Percentiles rank a stretch among this genome's conserved stretches.
These are phyloP conservation scores for Lasioglossum figueresi DNA, from an alignment of 2,888 invertebrate genomes.

Conservation along the genomic window DNA sequence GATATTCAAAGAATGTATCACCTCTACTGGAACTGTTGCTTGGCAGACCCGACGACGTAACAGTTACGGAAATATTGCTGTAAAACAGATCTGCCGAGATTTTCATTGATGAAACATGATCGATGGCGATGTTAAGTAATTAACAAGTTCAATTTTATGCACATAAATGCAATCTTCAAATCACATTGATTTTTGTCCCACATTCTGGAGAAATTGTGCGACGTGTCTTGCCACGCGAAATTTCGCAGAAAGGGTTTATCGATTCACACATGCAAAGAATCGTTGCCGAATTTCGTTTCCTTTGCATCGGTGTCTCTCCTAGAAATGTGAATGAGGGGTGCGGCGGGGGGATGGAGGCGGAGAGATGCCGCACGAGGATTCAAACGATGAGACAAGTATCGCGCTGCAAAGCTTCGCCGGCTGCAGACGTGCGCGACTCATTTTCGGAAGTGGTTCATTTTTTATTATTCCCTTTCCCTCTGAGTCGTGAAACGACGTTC, in stretches of 20 bases:
- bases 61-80: no score
- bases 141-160: no score
- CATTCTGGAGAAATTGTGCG: no score
- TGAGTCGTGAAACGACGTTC: slow-evolving; percentile 50
- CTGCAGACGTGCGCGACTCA: slow-evolving; percentile 64
- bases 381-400: slow-evolving; percentile 69
- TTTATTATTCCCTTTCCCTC: slow-evolving; percentile 66
- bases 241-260: not conserved
- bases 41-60: no score
- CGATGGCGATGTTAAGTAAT: no score
- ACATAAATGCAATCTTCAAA: no score
- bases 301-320: slow-evolving; percentile 21
- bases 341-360: not conserved
- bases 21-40: no score
- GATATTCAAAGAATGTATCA: no score
- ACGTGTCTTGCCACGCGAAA: not conserved
- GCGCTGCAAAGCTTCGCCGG: slow-evolving; percentile 65
- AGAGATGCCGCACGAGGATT: slow-evolving; percentile 41
- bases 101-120: no score
- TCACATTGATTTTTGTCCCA: no score
- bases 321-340: not conserved
- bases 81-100: no score
- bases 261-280: not conserved
- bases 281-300: slow-evolving; percentile 44
- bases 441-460: slow-evolving; percentile 75